Evolutionary conservation across 2,888 invertebrate genomes (phyloP), one percentile per base, ranked within the genome.

Genomic region (Willowsia nigromaculata): DNA sequence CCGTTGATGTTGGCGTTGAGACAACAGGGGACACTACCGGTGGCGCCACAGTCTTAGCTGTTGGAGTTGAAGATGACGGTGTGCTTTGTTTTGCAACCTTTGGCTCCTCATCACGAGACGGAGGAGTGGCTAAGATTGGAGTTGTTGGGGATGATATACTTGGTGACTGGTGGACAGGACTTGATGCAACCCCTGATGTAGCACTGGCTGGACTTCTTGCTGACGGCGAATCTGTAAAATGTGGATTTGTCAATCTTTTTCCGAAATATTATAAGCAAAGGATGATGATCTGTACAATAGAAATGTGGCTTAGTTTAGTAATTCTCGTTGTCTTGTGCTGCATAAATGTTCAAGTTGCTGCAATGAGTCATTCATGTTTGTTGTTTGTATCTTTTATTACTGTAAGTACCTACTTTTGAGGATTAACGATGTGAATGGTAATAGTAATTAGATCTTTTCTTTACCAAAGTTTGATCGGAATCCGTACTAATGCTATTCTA

Each of bases 211-310:
- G 59, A 22, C 78, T 22, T 59, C 47, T 40, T 76, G 65, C 18
- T 25, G 85, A 56, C 27, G 82, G 68, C 0, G 83, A 83, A 6
- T 68, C 83, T 81, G 33, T 59, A n/a, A n/a, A n/a, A n/a, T n/a
- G n/a, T n/a, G n/a, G n/a, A n/a, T n/a, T n/a, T n/a, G n/a, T n/a
- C n/a, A n/a, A n/a, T n/a, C n/a, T n/a, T n/a, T n/a, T n/a, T n/a
- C n/a, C n/a, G n/a, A n/a, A n/a, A n/a, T n/a, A n/a, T n/a, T n/a
- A n/a, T n/a, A n/a, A n/a, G n/a, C n/a, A n/a, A n/a, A n/a, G n/a
- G n/a, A n/a, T n/a, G n/a, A n/a, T n/a, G n/a, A 13, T 6, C 6
- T 47, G 15, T 47, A 47, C 47, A 13, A 47, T 47, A 47, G 2
- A 11, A 47, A 13, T n/a, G n/a, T n/a, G n/a, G n/a, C n/a, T 9